These are phyloP conservation scores for Epirrita christyi DNA, from an alignment of 2,888 invertebrate species.

Conservation along the genomic window DNA sequence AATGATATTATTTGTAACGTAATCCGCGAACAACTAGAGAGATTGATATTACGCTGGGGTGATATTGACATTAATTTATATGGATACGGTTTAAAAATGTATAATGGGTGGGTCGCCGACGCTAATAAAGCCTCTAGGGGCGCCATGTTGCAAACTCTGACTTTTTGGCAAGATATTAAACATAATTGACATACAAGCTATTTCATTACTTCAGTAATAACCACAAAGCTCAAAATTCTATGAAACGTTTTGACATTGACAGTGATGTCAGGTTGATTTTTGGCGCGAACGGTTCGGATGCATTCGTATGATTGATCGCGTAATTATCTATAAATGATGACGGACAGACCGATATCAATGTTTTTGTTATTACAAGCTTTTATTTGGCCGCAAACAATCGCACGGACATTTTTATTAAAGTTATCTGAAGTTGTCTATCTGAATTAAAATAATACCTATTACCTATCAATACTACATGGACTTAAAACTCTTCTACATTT, in stretches of 20 bases:
- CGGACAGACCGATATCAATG: constrained; percentile 48
- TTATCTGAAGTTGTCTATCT: no score
- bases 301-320: constrained; percentile 64
- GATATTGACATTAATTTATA: constrained; percentile 84
- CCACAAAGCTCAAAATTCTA: constrained; percentile 31
- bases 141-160: constrained; percentile 52
- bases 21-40: constrained; percentile 83
- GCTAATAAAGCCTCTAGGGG: constrained; percentile 79
- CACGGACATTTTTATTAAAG: constrained; percentile 29
- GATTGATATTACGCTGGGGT: constrained; percentile 83
- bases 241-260: constrained; percentile 32
- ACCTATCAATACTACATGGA: no score
- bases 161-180: constrained; percentile 60
- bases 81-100: constrained; percentile 85
- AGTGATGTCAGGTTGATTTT: constrained; percentile 30
- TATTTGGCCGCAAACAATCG: constrained; percentile 34
- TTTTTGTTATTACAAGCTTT: constrained; percentile 52
- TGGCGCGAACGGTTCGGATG: constrained; percentile 36
- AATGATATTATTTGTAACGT: constrained; percentile 84
- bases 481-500: no score
- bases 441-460: no score
- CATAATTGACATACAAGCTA: constrained; percentile 37
- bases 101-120: constrained; percentile 76
- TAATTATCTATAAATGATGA: constrained; percentile 55
- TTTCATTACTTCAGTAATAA: constrained; percentile 28